Base-by-base conservation (phyloP, 2,888 invertebrate genomes). In the Caenorhabditis sp. region DNA sequence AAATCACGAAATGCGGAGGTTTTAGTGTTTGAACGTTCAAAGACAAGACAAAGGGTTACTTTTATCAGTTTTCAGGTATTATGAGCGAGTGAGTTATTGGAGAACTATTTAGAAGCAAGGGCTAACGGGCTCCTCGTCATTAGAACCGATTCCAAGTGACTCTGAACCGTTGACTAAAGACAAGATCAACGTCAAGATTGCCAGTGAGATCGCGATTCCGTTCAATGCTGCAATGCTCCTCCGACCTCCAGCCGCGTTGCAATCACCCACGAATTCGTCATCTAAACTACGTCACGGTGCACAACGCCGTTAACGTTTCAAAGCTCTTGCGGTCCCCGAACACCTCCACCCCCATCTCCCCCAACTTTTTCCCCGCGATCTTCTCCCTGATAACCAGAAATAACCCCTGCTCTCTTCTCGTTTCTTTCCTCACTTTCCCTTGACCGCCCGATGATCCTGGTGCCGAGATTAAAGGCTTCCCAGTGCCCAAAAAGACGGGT, bases 381-480 rank as follows among this genome's bases (percentile, higher is more conserved):
- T n/a, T n/a, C n/a, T n/a, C n/a, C n/a, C 40, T 35, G 58, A 58
- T 58, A 58, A 56, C 55, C 55, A 28, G 55, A 40, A 40, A 40
- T 40, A 18, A 40, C 18, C 13, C n/a, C n/a, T n/a, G n/a, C n/a
- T n/a, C n/a, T n/a, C n/a, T n/a, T n/a, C n/a, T n/a, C n/a, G n/a
- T n/a, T n/a, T n/a, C 26, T 67, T 67, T 35, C 40, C 55, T 37
- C 35, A 44, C 50, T 55, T n/a, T n/a, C n/a, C n/a, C n/a, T 58
- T 72, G 74, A 65, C 76, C 76, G 60, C 37, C 13, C 76, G 18
- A 40, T 76, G 76, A 76, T 76, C 76, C 76, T 44, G 24, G 58
- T 44, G n/a, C n/a, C 44, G 50, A 68, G 76, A 67, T 76, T 76
- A 76, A 76, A 68, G 61, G 76, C 67, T 76, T 76, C n/a, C n/a